Conservation (phyloP, 2,113 vertebrate species). For the Aythya baeri region DNA sequence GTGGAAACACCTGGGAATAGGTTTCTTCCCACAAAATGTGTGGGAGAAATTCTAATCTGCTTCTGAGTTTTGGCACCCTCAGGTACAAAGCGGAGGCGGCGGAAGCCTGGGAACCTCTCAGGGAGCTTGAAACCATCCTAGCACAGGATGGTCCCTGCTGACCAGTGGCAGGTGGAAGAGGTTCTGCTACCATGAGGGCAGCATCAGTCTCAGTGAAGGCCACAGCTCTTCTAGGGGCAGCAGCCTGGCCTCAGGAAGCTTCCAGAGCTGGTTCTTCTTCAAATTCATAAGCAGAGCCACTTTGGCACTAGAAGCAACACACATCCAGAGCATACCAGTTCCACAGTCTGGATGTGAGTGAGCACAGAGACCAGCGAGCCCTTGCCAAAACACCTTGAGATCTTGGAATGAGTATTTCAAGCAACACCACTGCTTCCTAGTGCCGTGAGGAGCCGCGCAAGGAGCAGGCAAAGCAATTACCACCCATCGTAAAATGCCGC, state of each 20-base stretch:
- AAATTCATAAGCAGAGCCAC: neutral
- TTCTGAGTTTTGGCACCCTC: neutral
- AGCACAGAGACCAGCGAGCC: neutral
- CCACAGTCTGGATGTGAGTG: neutral
- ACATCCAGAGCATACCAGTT: neutral
- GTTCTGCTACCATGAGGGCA: neutral
- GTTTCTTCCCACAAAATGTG: neutral
- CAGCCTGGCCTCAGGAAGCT: neutral
- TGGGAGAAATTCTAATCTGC: neutral
- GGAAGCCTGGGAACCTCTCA: neutral
- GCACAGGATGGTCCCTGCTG: neutral
- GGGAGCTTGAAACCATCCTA: fast-evolving
- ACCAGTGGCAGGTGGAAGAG: neutral
- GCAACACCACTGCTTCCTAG: neutral
- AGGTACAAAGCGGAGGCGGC: neutral
- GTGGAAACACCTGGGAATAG: neutral
- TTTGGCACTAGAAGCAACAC: neutral
- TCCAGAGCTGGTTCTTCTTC: neutral
- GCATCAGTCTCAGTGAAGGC: neutral
- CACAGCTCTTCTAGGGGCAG: neutral
- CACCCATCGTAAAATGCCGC: neutral
- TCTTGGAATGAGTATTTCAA: neutral
- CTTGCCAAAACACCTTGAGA: neutral
- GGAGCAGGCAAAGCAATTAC: neutral
- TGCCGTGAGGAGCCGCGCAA: fast-evolving